Evolutionary conservation across 2,113 vertebrate species (phyloP), one percentile per base, ranked within the genome.

Genomic region (Cygnus atratus): DNA sequence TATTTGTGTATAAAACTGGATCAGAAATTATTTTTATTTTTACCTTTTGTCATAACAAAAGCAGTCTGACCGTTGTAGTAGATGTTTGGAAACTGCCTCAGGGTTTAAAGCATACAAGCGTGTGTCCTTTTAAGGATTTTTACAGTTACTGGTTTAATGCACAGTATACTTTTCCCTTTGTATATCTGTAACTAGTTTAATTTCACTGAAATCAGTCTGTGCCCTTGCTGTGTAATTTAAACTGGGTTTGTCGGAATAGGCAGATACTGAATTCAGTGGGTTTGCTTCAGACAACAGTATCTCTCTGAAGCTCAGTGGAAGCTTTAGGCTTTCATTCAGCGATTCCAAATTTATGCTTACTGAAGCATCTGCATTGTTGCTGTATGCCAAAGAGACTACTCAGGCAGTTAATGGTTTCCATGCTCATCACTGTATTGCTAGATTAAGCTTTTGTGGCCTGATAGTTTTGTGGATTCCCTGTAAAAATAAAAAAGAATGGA

Each of bases 351-450:
- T 71, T 73, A 28, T 0, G 48, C 77, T 95, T 87, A 78, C 14
- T 78, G 78, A 91, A 91, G 82, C 63, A 35, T 87, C 72, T 85
- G 52, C 67, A 33, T 84, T 77, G 92, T 92, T 76, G 48, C 43
- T 85, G 21, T 71, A 43, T 72, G 55, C 59, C 82, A 73, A 13
- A 89, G 63, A 70, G 88, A 6, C 70, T 87, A 61, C 78, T 85
- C 67, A 39, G 90, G 81, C 75, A 80, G 63, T n/a, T 87, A 91
- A 78, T 78, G 16, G 71, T 70, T 87, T 82, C 62, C 11, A 1
- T 66, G 63, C 50, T 71, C 37, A 26, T 66, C 50, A 11, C 50
- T 1, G 1, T 84, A 15, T 73, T 70, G 71, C 87, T 80, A 81
- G 44, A 87, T 83, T 90, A 79, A 70, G 16, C 41, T 83, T 86